Evolutionary conservation across 2,888 invertebrate genomes (phyloP).

Genomic region (Rhogogaster chlorosoma): DNA sequence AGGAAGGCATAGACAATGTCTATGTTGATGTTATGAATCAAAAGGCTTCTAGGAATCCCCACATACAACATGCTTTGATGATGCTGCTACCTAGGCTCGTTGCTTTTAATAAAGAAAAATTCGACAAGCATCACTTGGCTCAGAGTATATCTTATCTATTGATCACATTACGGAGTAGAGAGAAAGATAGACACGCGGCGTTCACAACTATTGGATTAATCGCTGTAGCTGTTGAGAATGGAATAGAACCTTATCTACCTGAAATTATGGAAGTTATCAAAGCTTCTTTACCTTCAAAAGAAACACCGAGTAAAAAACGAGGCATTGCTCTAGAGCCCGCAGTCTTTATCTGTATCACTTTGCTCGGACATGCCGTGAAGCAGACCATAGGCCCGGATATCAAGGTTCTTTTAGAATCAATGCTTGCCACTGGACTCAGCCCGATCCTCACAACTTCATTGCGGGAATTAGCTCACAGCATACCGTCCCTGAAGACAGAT

Average conservation of each 20-base stretch:
- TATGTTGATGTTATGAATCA: slow-evolving; percentile 90
- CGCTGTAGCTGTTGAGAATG: slow-evolving; percentile 91
- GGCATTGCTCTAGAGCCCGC: slow-evolving; percentile 87
- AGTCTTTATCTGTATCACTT: slow-evolving; percentile 95
- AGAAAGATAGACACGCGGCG: slow-evolving; percentile 92
- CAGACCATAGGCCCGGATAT: slow-evolving; percentile 89
- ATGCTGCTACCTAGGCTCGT: slow-evolving; percentile 94
- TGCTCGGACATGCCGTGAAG: slow-evolving; percentile 93
- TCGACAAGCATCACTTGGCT: slow-evolving; percentile 87
- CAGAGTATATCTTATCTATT: slow-evolving; percentile 90
- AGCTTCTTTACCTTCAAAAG: slow-evolving; percentile 87
- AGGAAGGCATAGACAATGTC: slow-evolving; percentile 90
- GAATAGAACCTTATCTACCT: slow-evolving; percentile 89
- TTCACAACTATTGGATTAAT: slow-evolving; percentile 95
- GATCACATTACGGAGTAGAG: slow-evolving; percentile 87
- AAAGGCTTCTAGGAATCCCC: slow-evolving; percentile 85
- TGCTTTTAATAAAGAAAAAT: slow-evolving; percentile 93
- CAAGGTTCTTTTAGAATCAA: slow-evolving; percentile 91
- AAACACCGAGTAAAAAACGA: slow-evolving; percentile 88
- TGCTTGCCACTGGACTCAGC: slow-evolving; percentile 95
- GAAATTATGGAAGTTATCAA: slow-evolving; percentile 92
- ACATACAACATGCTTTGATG: slow-evolving; percentile 93
- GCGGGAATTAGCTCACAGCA: slow-evolving; percentile 92
- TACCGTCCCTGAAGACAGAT: slow-evolving; percentile 92
- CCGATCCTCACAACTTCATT: slow-evolving; percentile 94